These are phyloP conservation scores for Vombatus ursinus DNA, from an alignment of 2,113 vertebrate species.

Conservation along the genomic window DNA sequence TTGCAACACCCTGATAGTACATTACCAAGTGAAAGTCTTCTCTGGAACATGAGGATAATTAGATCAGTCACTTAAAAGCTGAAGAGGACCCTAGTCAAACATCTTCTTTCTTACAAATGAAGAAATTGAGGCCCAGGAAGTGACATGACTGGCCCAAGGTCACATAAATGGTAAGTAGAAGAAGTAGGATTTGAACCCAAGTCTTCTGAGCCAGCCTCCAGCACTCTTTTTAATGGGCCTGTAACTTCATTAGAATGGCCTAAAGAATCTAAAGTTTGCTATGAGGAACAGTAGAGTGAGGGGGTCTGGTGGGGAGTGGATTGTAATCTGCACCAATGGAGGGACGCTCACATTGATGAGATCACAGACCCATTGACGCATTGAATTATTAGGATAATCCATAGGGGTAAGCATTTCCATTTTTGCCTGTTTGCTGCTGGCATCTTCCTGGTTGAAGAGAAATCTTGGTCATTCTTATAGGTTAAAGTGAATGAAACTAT, in stretches of 20 bases:
- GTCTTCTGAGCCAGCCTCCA: neutral
- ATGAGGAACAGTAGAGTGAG: neutral
- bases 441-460: neutral
- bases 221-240: neutral
- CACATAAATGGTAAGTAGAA: neutral
- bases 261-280: slow-evolving; percentile 10
- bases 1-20: neutral
- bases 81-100: neutral
- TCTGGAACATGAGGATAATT: neutral
- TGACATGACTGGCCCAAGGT: neutral
- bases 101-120: neutral
- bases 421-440: neutral
- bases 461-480: neutral
- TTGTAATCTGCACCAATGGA: no score
- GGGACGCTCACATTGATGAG: no score
- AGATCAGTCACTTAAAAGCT: slow-evolving; percentile 10
- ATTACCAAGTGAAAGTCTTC: neutral
- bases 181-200: neutral
- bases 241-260: slow-evolving; percentile 1
- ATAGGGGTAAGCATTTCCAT: neutral
- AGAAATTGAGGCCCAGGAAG: neutral
- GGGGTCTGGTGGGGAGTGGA: no score
- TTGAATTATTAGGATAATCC: no score
- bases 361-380: no score
- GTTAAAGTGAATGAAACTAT: neutral